phyloP scores from a whole-genome alignment of 1,140 invertebrate species.

The Rhyzopertha dominica region DNA sequence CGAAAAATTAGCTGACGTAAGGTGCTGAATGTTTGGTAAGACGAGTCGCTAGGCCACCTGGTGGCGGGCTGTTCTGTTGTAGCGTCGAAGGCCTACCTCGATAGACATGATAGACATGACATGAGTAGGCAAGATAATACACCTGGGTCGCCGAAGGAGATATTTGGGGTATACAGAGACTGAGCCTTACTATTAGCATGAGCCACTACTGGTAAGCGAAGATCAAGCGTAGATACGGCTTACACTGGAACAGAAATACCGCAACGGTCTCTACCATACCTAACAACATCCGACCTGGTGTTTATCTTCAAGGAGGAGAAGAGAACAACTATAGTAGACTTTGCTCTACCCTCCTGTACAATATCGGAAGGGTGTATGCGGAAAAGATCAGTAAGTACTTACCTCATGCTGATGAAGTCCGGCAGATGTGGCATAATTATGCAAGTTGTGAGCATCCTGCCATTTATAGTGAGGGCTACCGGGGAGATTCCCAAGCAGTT shows the following conservation, averaged over 20 bases:
- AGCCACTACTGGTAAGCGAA: neutral
- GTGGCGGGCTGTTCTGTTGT: neutral
- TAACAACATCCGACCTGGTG: too few species aligned
- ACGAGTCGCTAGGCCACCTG: conserved; percentile 3
- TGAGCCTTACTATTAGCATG: neutral
- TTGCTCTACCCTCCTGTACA: neutral
- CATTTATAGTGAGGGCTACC: neutral
- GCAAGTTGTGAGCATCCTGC: neutral
- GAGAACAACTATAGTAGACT: neutral
- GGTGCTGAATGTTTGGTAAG: conserved; percentile 1
- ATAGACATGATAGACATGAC: conserved; percentile 2
- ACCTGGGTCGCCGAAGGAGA: neutral
- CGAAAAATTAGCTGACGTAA: neutral
- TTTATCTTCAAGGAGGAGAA: too few species aligned
- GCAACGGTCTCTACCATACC: neutral
- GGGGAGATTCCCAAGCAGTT: conserved; percentile 2
- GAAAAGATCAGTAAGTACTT: conserved; percentile 7
- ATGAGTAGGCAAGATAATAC: neutral
- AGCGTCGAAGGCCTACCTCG: neutral
- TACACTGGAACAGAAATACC: conserved; percentile 2
- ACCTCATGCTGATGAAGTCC: conserved; percentile 1
- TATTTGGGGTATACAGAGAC: neutral
- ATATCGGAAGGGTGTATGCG: neutral
- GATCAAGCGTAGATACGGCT: neutral
- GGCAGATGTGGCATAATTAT: neutral